Percentiles rank a stretch among this genome's conserved stretches.
phyloP scores from a whole-genome alignment of 2,888 invertebrate species.

The Drosophila gaucha region DNA sequence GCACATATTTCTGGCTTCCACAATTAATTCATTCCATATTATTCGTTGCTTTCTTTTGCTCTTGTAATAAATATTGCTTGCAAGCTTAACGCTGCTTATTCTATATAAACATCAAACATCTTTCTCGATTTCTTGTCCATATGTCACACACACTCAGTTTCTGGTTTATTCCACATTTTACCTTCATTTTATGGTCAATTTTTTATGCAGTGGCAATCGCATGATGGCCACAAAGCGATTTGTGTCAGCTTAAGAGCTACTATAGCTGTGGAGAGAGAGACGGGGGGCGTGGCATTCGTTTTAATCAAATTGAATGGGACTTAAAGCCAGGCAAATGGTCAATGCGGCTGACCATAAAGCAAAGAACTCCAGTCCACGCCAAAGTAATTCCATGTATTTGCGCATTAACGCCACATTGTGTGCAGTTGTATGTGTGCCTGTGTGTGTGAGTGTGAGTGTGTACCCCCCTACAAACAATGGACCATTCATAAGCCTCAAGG shows the following conservation, averaged over 20 bases:
- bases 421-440: neutral
- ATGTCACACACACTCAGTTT: neutral
- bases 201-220: constrained; percentile 31
- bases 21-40: neutral
- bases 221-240: constrained; percentile 49
- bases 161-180: constrained; percentile 3
- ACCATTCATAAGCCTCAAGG: constrained; percentile 71
- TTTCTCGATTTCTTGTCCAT: constrained; percentile 1
- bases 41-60: neutral
- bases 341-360: constrained; percentile 38
- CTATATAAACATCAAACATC: neutral
- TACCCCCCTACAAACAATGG: constrained; percentile 52
- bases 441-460: neutral
- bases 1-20: neutral
- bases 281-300: constrained; percentile 14
- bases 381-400: constrained; percentile 42
- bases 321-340: constrained; percentile 46
- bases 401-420: constrained; percentile 71
- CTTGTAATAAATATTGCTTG: neutral
- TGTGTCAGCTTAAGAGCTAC: constrained; percentile 41
- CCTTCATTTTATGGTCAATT: constrained; percentile 27
- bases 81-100: neutral
- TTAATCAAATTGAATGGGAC: constrained; percentile 64
- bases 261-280: neutral
- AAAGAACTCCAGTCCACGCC: constrained; percentile 22